These are phyloP conservation scores for Temnothorax rugatulus DNA, from an alignment of 2,888 invertebrate species.

Conservation along the genomic window DNA sequence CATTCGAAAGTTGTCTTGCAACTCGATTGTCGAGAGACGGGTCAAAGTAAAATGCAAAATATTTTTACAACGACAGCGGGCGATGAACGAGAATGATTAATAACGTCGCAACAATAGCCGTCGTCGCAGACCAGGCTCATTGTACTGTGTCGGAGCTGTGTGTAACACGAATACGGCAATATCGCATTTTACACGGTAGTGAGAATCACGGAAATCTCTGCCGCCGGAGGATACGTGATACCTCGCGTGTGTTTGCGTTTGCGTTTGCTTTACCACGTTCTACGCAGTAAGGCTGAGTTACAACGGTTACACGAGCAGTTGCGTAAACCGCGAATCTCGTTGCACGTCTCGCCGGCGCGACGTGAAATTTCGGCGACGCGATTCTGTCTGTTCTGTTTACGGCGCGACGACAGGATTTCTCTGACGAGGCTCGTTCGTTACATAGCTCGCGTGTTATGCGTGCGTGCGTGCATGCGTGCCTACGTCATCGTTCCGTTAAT, in stretches of 20 bases:
- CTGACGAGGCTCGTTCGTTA: slow-evolving; percentile 23
- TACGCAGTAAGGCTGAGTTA: slow-evolving; percentile 11
- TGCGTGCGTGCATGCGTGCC: neutral
- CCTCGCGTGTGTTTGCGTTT: neutral
- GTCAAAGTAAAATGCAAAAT: slow-evolving; percentile 14
- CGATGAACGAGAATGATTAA: slow-evolving; percentile 1
- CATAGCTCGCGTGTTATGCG: neutral
- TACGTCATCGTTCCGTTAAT: slow-evolving; percentile 16
- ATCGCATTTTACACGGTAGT: slow-evolving; percentile 15
- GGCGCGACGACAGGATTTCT: slow-evolving; percentile 10
- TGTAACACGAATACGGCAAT: neutral
- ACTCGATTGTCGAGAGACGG: slow-evolving; percentile 14
- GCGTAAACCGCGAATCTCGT: slow-evolving; percentile 27
- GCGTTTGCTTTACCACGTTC: neutral
- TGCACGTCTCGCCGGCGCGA: neutral
- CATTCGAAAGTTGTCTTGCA: slow-evolving; percentile 35
- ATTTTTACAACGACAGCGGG: neutral
- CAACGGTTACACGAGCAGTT: slow-evolving; percentile 31
- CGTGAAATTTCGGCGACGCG: slow-evolving; percentile 20
- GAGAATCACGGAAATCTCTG: slow-evolving; percentile 37
- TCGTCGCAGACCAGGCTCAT: neutral
- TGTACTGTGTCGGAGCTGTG: neutral
- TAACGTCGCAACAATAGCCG: neutral
- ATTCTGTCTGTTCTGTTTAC: slow-evolving; percentile 7
- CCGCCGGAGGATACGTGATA: slow-evolving; percentile 2